These are phyloP conservation scores for Leuciscus waleckii DNA, from an alignment of 2,797 vertebrate species.

Conservation along the genomic window DNA sequence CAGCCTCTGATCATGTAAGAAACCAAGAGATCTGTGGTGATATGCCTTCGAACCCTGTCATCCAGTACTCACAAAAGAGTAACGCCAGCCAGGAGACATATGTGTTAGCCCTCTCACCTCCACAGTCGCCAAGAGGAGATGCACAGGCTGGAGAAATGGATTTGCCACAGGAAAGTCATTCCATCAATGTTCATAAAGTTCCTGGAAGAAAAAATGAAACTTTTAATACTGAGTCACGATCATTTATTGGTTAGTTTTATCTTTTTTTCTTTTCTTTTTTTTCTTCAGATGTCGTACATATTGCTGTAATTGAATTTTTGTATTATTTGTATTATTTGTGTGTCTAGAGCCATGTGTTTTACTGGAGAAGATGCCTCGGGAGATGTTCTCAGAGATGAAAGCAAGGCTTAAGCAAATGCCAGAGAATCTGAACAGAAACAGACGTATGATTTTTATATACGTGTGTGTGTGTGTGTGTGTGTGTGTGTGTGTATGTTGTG, in stretches of 20 bases:
- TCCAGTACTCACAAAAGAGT: background rate
- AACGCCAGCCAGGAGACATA: constrained; percentile 57
- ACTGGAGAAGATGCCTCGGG: background rate
- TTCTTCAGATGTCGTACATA: background rate
- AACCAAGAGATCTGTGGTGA: background rate
- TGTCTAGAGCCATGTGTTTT: constrained; percentile 40
- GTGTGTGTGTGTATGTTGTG: too few species aligned
- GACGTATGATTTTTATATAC: background rate
- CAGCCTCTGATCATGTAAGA: background rate
- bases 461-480: too few species aligned
- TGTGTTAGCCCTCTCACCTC: constrained; percentile 73
- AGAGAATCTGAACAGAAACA: background rate
- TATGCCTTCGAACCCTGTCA: constrained; percentile 42
- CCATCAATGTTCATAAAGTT: background rate
- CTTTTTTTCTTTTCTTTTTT: background rate
- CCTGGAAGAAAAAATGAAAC: background rate
- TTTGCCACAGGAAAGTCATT: background rate
- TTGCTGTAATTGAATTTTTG: background rate
- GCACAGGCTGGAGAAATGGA: background rate
- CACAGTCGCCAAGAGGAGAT: constrained; percentile 62
- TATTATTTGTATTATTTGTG: background rate
- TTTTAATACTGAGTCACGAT: background rate
- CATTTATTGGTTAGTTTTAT: constrained; percentile 41
- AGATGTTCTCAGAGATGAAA: constrained; percentile 7
- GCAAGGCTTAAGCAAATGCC: background rate